Evolutionary conservation across 1,140 invertebrate genomes (phyloP).

Genomic region (Oreohelix idahoensis): DNA sequence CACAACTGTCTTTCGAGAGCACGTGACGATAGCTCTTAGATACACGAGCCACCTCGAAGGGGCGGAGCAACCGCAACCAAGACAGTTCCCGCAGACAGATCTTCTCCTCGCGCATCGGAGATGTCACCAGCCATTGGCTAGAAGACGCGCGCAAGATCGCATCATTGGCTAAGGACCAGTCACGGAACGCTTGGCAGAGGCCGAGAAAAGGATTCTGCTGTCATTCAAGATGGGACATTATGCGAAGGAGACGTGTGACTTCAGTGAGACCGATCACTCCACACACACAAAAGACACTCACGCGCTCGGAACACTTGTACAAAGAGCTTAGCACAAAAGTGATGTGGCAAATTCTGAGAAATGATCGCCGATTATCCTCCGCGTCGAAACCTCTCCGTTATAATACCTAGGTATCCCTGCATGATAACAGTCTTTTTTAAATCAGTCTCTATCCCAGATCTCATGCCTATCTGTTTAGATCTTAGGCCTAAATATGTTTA

Average conservation of each 20-base stretch:
- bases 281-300: not conserved
- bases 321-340: not conserved
- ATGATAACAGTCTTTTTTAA: too few species aligned
- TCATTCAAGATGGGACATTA: slow-evolving; percentile 20
- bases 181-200: not conserved
- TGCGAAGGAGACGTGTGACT: not conserved
- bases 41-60: slow-evolving; percentile 11
- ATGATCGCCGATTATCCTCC: too few species aligned
- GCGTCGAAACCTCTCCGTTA: too few species aligned
- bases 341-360: not conserved
- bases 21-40: slow-evolving; percentile 29
- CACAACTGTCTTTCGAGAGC: not conserved
- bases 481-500: too few species aligned
- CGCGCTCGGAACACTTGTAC: not conserved
- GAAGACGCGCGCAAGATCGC: slow-evolving; percentile 21
- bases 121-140: slow-evolving; percentile 37
- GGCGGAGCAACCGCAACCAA: slow-evolving; percentile 23
- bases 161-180: slow-evolving; percentile 30
- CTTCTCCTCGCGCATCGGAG: slow-evolving; percentile 24
- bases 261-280: not conserved
- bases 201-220: not conserved
- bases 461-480: too few species aligned
- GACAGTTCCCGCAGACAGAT: slow-evolving; percentile 16
- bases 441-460: too few species aligned
- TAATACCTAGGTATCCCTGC: too few species aligned